Evolutionary conservation across 1,140 invertebrate species (phyloP), one percentile per base, ranked within the genome.

Genomic region (Centruroides vittatus): DNA sequence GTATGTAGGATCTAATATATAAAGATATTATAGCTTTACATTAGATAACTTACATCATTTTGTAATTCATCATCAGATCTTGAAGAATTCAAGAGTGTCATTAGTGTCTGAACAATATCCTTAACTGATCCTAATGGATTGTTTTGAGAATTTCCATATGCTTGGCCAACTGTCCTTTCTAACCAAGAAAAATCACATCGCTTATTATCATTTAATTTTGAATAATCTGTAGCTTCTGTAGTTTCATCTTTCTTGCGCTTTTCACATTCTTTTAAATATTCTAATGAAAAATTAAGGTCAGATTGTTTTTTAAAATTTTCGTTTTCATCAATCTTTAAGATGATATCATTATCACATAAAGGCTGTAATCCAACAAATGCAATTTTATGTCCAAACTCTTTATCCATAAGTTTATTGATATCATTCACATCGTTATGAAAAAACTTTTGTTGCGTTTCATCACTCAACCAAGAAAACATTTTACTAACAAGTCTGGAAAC

Each of bases 1-100:
- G 23, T 23, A 23, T 0, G 23, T 2, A 23, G 2, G 23, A 35
- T 13, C 53, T 36, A 57, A 59, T 11, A 63, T 56, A 13, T 13
- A 10, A 5, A 13, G 50, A 59, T 50, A n/a, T 51, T 46, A 63
- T 56, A 57, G 34, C 48, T 49, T 23, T n/a, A 57, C 41, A 49
- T 58, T n/a, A 47, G 35, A 23, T 35, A 51, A 66, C 64, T 60
- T 67, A 78, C 78, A 68, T 92, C 88, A 75, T 86, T 88, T 71
- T 93, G 86, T 60, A 92, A 72, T 70, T 87, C 85, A 68, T 87
- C 83, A 70, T 83, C 71, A 49, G 76, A 78, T 67, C 79, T 79
- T 52, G 79, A 76, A 1, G 86, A 82, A 61, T 81, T 78, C 1
- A 86, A 70, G 12, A 82, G 78, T 5, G 76, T 75, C 4, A 82